Evolutionary conservation across 1,140 invertebrate genomes (phyloP), one percentile per base, ranked within the genome.

Genomic region (Ganaspis sp.): DNA sequence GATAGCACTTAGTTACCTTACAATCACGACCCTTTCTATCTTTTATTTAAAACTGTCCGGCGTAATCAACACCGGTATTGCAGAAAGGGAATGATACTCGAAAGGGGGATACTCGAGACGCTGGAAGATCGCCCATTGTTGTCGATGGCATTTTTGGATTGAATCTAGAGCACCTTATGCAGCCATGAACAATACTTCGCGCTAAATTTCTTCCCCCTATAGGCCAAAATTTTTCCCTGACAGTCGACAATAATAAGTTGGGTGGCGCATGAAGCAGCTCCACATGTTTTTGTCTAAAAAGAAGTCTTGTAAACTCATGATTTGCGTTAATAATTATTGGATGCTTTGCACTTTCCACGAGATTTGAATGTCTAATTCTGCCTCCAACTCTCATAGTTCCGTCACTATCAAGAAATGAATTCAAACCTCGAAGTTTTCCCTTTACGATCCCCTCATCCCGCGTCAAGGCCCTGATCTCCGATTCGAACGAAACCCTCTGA

Each of bases 41-140:
- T 76, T 88, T 90, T 0, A 89, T 79, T 1, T 79, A 70, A 11
- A 88, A 81, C 0, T 87, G 86, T 5, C 89, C 89, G 26, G 82
- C 84, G 71, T 85, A 90, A 73, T 91, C 88, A 0, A 88, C 70
- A 0, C 87, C 86, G 0, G 76, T 71, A 29, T 79, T 45, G 6
- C 19, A 1, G 78, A 91, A 90, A 15, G 84, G 76, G 70, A 54
- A 73, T 70, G 4, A 73, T 21, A n/a, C n/a, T n/a, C n/a, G n/a
- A n/a, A n/a, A n/a, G n/a, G 3, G 73, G 70, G 4, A 54, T 19
- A 49, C 69, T 6, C n/a, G 23, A 0, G 42, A 37, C n/a, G 38
- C 9, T 15, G 81, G 83, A 15, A 81, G 64, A 45, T 81, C 40
- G 2, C 78, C 84, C 78, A 85, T 85, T n/a, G 70, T 38, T 53